Evolutionary conservation across 2,113 vertebrate genomes (phyloP).

Genomic region (Stictonetta naevosa): DNA sequence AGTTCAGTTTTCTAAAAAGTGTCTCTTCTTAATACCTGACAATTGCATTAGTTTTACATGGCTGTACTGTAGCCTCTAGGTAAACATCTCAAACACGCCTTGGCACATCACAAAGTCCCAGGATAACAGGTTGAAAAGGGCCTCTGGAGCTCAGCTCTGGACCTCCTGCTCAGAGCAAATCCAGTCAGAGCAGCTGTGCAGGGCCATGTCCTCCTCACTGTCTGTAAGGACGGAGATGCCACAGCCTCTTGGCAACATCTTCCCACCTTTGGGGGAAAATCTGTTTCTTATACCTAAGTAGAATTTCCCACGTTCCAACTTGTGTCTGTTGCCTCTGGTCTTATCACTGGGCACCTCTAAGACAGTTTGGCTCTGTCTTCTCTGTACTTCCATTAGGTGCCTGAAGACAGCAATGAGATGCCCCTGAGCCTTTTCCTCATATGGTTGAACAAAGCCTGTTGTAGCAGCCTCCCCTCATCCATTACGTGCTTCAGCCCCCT

Average conservation of each 20-base stretch:
- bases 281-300: not conserved
- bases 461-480: not conserved
- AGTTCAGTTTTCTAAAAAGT: not conserved
- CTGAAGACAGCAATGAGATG: not conserved
- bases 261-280: not conserved
- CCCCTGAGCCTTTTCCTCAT: not conserved
- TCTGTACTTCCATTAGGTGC: not conserved
- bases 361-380: not conserved
- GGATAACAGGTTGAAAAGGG: not conserved
- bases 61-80: not conserved
- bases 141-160: not conserved
- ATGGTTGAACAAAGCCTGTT: not conserved
- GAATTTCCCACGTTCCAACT: not conserved
- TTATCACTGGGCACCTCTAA: not conserved
- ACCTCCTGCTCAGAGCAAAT: not conserved
- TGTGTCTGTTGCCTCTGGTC: rapidly evolving
- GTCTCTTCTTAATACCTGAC: not conserved
- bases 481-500: not conserved
- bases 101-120: not conserved
- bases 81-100: not conserved
- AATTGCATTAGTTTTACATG: not conserved
- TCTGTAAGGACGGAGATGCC: not conserved
- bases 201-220: not conserved
- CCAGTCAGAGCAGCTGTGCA: too few species aligned
- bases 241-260: not conserved